Percentiles rank a stretch among this genome's conserved stretches.
Conservation (phyloP, 2,888 invertebrate species). For the Drosophila quasianomalipes region DNA sequence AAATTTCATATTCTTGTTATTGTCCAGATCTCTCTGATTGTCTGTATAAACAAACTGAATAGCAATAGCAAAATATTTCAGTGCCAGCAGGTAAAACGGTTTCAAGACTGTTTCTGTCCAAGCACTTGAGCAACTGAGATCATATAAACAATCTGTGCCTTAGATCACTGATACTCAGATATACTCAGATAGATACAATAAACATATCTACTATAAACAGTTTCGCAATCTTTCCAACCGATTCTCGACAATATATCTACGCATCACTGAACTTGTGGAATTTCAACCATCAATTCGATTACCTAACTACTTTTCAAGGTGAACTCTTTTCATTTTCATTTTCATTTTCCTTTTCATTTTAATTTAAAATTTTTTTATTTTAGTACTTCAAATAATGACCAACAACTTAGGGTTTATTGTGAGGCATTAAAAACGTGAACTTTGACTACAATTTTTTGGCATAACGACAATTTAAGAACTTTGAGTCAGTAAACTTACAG, state of each 20-base stretch:
- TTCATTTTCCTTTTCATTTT: no score
- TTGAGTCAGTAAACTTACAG: neutral
- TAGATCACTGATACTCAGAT: neutral
- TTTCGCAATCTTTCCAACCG: neutral
- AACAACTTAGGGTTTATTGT: neutral
- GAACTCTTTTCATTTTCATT: neutral
- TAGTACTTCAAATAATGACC: neutral
- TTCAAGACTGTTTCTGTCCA: neutral
- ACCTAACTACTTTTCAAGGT: constrained; percentile 1
- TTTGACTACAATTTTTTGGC: constrained; percentile 5
- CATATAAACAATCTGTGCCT: neutral
- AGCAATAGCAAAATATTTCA: neutral
- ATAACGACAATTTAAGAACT: neutral
- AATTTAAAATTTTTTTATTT: neutral
- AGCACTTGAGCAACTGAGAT: constrained; percentile 2
- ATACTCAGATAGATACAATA: neutral
- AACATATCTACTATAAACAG: neutral
- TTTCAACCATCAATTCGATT: constrained; percentile 13
- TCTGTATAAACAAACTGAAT: neutral
- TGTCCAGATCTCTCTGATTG: neutral
- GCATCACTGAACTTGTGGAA: neutral
- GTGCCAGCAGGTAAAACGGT: neutral
- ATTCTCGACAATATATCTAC: constrained; percentile 1
- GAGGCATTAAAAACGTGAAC: neutral
- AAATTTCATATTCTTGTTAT: neutral